Evolutionary conservation across 2,888 invertebrate species (phyloP).

Genomic region (Oxytorus armatus): DNA sequence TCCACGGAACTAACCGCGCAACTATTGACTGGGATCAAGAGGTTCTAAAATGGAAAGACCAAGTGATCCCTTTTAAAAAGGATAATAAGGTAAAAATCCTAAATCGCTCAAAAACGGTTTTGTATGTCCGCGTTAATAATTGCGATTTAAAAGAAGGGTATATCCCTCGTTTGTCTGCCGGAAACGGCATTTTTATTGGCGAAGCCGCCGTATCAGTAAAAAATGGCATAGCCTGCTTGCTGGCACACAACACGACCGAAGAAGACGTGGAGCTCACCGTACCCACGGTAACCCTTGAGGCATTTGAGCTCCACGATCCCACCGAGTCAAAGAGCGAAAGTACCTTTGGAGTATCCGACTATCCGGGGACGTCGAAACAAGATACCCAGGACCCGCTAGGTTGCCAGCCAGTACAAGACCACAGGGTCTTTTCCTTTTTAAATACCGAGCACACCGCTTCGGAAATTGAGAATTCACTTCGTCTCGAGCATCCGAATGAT

Average conservation of each 20-base stretch:
- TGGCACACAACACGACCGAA: constrained; percentile 6
- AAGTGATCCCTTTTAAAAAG: background rate
- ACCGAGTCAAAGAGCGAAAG: background rate
- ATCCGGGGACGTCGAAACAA: background rate
- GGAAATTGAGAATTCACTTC: background rate
- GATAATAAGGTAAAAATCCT: background rate
- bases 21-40: background rate
- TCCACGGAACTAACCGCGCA: background rate
- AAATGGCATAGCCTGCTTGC: constrained; percentile 3
- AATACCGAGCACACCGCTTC: too few relatives aligned
- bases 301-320: background rate
- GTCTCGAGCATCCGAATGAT: background rate
- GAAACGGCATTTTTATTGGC: constrained; percentile 14
- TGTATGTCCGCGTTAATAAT: background rate
- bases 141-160: constrained; percentile 21
- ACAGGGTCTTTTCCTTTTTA: background rate
- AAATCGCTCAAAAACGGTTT: background rate
- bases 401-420: background rate
- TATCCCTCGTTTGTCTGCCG: background rate
- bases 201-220: constrained; percentile 1
- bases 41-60: background rate
- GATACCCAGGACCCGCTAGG: background rate
- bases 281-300: background rate
- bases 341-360: background rate
- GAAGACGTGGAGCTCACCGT: constrained; percentile 1